Evolutionary conservation across 2,888 invertebrate species (phyloP), one percentile per base, ranked within the genome.

Genomic region (Sesia apiformis): DNA sequence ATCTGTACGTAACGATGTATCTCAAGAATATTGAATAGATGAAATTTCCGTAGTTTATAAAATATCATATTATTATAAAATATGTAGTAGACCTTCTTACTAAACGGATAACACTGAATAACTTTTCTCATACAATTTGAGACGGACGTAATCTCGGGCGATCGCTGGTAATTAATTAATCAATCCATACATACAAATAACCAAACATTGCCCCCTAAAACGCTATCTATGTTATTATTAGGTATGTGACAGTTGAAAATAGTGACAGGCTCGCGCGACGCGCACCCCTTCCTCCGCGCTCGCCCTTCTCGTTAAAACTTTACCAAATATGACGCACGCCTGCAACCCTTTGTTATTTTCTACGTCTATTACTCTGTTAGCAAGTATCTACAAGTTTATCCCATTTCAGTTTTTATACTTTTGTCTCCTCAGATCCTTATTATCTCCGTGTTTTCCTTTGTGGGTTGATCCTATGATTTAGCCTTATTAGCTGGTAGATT

Each of bases 261-360:
- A 73, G 73, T 74, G 76, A 78, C 75, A 78, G 76, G 76, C 72
- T 80, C 70, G 75, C 78, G 76, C 81, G 81, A 74, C 79, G 77
- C 69, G 70, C 69, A 70, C 69, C 66, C 68, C 63, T 62, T 63
- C 72, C 69, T 57, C 58, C 60, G 56, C 68, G 63, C 54, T 53
- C 72, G 67, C 74, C 78, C 80, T 77, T 74, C 79, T 81, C 78
- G 82, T 84, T 84, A 84, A 80, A 84, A 85, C 75, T 85, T 84
- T 78, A 72, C 72, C 68, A 77, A 83, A 83, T 80, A 78, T 76
- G 76, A 83, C 81, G 74, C 76, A 79, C 71, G 72, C 67, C 72
- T 74, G 67, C 76, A 81, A 81, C 78, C 81, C 84, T 83, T 85
- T 82, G 66, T 72, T 77, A 73, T 79, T 81, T 80, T 72, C 71